Evolutionary conservation across 2,888 invertebrate genomes (phyloP), one percentile per base, ranked within the genome.

Genomic region (Nemotelus pantherinus): DNA sequence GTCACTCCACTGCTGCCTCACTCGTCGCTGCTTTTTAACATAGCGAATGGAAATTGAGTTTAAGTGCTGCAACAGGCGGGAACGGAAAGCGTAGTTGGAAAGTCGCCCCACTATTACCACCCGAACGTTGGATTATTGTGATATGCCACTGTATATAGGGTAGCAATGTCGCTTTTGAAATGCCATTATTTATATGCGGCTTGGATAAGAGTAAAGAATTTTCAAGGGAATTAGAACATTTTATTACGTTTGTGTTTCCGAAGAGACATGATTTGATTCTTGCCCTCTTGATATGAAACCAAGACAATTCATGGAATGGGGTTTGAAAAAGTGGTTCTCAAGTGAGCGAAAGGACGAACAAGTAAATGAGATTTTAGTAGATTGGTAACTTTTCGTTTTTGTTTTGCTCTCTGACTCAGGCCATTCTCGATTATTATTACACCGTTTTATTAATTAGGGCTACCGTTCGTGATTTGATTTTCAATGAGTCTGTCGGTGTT

Each of bases 371-470:
- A 41, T n/a, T 57, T 41, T 48, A 25, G 68, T 3, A 53, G 68
- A 50, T 2, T 5, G 39, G 4, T 10, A 43, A 43, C 4, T 39
- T 41, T 39, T 25, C 9, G 58, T 53, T 57, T 45, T 44, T 63
- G 48, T 74, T 74, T 72, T 72, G 45, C 43, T 47, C 63, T 74
- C 43, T 70, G 53, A 55, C 43, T 63, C 63, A 10, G 39, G 74
- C 39, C 63, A 39, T 74, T 74, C 63, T 63, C 63, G 74, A 50
- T 74, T 60, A 74, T 74, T 55, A 74, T 74, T 60, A 63, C 44
- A 41, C 74, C 74, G n/a, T 74, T 74, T 74, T 74, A 63, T 74
- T 63, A 74, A 74, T 74, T 74, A 74, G 74, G 74, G 74, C 50
- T 74, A 63, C 74, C 74, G 39, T 74, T 74, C 74, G 63, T 63